Conservation (phyloP, 2,113 vertebrate species). For the Hemichromis elongatus region DNA sequence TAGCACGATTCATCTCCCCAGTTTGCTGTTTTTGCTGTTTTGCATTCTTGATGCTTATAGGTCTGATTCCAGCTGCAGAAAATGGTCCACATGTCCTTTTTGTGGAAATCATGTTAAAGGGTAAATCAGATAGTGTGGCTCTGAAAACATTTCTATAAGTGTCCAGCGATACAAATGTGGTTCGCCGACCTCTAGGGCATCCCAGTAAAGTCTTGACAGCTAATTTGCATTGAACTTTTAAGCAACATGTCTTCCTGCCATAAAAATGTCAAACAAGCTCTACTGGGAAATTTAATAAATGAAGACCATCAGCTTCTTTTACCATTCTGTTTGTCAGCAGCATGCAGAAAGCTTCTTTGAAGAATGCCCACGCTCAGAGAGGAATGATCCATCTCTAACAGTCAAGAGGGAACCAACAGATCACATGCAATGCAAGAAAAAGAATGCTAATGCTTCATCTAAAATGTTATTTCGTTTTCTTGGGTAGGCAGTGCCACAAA, state of each 20-base stretch:
- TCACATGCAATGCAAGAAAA: background rate
- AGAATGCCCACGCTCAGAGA: background rate
- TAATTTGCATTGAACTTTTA: background rate
- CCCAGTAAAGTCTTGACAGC: background rate
- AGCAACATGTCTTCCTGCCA: background rate
- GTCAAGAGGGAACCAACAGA: background rate
- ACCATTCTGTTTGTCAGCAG: slow-evolving; percentile 6
- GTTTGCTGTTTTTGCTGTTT: background rate
- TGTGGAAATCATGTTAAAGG: background rate
- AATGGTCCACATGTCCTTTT: background rate
- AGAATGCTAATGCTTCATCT: background rate
- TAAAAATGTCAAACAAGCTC: background rate
- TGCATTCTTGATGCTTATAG: background rate
- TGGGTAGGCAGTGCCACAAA: background rate
- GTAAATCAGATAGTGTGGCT: background rate
- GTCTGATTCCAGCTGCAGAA: too few relatives aligned
- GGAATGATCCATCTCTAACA: background rate
- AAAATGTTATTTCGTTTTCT: background rate
- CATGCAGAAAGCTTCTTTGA: slow-evolving; percentile 3
- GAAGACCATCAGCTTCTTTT: background rate
- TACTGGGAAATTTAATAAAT: slow-evolving; percentile 18
- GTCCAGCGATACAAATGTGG: background rate
- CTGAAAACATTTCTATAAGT: background rate
- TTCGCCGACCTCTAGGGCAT: background rate
- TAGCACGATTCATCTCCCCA: background rate